These are phyloP conservation scores for Leucosticte australis DNA, from an alignment of 2,113 vertebrate genomes.

Conservation along the genomic window DNA sequence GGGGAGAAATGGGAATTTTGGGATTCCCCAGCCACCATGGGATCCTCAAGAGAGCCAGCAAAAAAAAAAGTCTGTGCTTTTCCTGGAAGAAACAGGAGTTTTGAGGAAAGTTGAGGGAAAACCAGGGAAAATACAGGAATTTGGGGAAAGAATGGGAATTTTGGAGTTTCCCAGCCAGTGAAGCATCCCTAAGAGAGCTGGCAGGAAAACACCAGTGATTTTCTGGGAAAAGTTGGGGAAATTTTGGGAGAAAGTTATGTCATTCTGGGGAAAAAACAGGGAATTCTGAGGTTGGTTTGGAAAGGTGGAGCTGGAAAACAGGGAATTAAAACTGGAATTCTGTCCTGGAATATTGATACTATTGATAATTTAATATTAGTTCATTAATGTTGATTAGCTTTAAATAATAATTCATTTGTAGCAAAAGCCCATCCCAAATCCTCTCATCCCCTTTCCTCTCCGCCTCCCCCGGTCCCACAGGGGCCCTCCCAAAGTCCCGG, in stretches of 20 bases:
- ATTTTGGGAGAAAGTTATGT: not conserved
- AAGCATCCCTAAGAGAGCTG: not conserved
- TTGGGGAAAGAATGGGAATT: not conserved
- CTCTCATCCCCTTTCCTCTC: not conserved
- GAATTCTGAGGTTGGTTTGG: not conserved
- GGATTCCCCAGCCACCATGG: not conserved
- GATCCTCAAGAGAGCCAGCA: not conserved
- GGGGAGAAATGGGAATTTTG: too few species aligned
- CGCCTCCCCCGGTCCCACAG: not conserved
- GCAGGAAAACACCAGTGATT: not conserved
- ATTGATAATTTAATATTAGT: not conserved
- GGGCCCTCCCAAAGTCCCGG: not conserved
- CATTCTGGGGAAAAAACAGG: not conserved
- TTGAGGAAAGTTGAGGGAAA: not conserved
- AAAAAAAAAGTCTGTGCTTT: not conserved
- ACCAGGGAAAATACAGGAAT: not conserved
- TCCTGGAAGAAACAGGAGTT: not conserved
- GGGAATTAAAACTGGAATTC: not conserved
- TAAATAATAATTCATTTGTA: not conserved
- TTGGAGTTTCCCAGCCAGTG: not conserved
- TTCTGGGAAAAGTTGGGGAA: not conserved
- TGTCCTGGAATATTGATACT: not conserved
- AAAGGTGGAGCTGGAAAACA: not conserved
- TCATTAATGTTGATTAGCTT: too few species aligned
- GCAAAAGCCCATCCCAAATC: not conserved